Percentiles rank a stretch among this genome's conserved stretches.
Conservation (phyloP, 1,140 invertebrate genomes). For the Thalassaphorura encarpata region DNA sequence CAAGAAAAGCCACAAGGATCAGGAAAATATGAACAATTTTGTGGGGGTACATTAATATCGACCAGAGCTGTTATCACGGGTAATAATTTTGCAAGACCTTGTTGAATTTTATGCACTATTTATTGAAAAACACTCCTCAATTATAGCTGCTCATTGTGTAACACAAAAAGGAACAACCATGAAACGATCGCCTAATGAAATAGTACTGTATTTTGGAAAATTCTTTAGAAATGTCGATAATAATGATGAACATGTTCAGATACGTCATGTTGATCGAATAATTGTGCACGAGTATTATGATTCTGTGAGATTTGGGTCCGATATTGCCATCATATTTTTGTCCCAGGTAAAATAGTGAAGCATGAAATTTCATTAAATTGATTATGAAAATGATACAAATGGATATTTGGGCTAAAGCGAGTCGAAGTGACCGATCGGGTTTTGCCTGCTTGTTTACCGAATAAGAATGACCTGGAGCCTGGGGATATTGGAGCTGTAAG, state of each 20-base stretch:
- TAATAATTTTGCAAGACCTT: not conserved
- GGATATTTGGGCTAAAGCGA: not conserved
- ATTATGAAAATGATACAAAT: not conserved
- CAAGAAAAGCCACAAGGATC: conserved; percentile 12
- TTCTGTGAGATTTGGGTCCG: conserved; percentile 11
- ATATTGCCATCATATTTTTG: conserved; percentile 23
- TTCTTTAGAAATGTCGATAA: conserved; percentile 9
- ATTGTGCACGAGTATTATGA: conserved; percentile 16
- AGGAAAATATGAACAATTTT: conserved; percentile 13
- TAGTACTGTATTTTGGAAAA: conserved; percentile 17
- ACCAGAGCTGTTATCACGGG: conserved; percentile 19
- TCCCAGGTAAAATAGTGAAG: conserved; percentile 3
- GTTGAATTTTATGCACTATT: not conserved
- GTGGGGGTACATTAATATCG: conserved; percentile 21
- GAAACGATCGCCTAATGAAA: not conserved
- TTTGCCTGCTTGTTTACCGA: conserved; percentile 17
- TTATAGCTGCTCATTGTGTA: conserved; percentile 24
- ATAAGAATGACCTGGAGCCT: conserved; percentile 11
- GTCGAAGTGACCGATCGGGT: conserved; percentile 6
- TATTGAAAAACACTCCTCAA: not conserved
- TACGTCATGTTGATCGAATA: not conserved
- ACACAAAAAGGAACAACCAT: conserved; percentile 11
- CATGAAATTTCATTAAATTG: not conserved
- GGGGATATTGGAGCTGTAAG: conserved; percentile 10
- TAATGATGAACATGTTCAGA: conserved; percentile 20